Percentiles rank a stretch among this genome's conserved stretches.
Evolutionary conservation across 2,888 invertebrate genomes (phyloP).

Genomic region (Sarcophaga carnaria): DNA sequence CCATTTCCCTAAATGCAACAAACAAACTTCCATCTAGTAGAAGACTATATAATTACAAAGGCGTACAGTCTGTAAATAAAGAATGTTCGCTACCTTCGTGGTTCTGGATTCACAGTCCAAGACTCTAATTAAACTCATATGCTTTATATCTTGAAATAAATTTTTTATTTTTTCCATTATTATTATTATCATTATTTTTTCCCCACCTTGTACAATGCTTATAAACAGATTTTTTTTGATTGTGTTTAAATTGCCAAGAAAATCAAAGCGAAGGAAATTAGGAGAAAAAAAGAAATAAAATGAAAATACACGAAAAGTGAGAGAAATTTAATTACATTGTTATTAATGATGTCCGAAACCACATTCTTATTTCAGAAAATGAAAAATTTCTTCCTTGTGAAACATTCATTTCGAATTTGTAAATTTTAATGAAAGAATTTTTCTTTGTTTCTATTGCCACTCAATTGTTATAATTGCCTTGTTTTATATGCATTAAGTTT

Average conservation of each 20-base stretch:
- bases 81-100: too few species aligned
- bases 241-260: neutral
- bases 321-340: conserved; percentile 41
- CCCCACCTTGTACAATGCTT: too few species aligned
- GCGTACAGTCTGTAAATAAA: too few species aligned
- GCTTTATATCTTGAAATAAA: too few species aligned
- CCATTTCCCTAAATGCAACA: too few species aligned
- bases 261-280: neutral
- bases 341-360: conserved; percentile 39
- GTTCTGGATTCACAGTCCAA: too few species aligned
- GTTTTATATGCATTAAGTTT: conserved; percentile 12
- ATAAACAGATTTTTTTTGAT: neutral
- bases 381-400: too few species aligned
- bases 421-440: conserved; percentile 8
- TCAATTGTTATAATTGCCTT: neutral
- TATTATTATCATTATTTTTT: too few species aligned
- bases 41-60: too few species aligned
- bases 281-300: neutral
- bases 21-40: too few species aligned
- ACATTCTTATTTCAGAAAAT: neutral
- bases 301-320: neutral
- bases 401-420: neutral
- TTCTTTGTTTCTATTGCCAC: neutral
- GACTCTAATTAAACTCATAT: too few species aligned
- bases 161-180: too few species aligned